Evolutionary conservation across 2,888 invertebrate species (phyloP).

Genomic region (Heliconius cydno): DNA sequence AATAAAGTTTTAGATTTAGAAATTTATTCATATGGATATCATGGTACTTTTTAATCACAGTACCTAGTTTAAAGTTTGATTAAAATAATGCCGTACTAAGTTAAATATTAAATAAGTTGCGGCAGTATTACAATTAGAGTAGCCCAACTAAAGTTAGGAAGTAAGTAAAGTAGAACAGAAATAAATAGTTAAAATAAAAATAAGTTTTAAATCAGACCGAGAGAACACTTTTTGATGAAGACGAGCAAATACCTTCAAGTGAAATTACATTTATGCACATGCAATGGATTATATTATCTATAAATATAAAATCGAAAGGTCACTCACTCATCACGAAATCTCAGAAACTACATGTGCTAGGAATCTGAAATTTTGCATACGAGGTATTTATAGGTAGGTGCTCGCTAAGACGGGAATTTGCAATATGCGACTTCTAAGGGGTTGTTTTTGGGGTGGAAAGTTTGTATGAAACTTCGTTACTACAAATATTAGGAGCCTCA

Average conservation of each 20-base stretch:
- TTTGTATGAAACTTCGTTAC: too few relatives aligned
- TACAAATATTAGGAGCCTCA: too few relatives aligned
- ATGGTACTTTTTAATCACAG: background rate
- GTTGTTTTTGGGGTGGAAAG: too few relatives aligned
- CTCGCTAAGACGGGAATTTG: too few relatives aligned
- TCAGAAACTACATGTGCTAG: too few relatives aligned
- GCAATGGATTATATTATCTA: too few relatives aligned
- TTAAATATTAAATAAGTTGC: background rate
- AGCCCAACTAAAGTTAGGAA: background rate
- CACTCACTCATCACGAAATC: too few relatives aligned
- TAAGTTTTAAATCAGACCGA: background rate
- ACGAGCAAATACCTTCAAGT: background rate
- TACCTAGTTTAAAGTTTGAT: background rate
- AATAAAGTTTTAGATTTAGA: background rate
- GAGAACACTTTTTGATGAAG: background rate
- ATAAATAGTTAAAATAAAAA: background rate
- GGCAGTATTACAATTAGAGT: background rate
- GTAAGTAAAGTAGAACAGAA: background rate
- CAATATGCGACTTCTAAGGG: too few relatives aligned
- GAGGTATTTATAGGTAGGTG: too few relatives aligned
- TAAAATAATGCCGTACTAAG: background rate
- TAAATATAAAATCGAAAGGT: too few relatives aligned
- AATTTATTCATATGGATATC: background rate
- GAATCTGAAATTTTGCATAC: too few relatives aligned
- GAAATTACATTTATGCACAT: background rate